Percentiles rank a stretch among this genome's conserved stretches.
phyloP scores from a whole-genome alignment of 2,113 vertebrate genomes.

The Barbus barbus region DNA sequence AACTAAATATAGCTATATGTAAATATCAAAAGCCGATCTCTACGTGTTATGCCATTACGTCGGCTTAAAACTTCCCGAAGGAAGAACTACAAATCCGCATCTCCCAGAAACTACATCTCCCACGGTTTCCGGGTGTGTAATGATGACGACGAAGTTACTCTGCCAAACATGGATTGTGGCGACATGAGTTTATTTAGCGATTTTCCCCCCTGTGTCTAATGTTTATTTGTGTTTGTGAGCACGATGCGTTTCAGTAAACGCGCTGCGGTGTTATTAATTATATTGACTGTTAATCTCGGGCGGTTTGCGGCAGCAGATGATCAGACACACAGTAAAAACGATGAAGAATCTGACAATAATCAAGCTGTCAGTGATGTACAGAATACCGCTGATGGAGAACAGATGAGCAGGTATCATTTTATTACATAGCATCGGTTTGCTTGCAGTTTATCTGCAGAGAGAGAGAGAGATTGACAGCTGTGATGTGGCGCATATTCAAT shows the following conservation, averaged over 20 bases:
- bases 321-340: background rate
- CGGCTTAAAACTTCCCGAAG: background rate
- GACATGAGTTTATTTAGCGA: background rate
- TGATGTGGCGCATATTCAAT: background rate
- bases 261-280: background rate
- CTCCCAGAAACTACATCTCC: background rate
- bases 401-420: background rate
- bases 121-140: background rate
- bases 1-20: too few species aligned
- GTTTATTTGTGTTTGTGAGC: background rate
- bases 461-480: background rate
- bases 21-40: too few species aligned
- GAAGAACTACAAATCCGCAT: background rate
- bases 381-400: background rate
- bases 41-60: background rate
- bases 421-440: background rate
- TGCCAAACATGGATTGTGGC: constrained; percentile 12
- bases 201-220: accelerated
- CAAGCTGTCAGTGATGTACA: background rate
- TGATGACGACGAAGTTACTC: constrained; percentile 18
- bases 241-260: background rate
- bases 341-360: background rate
- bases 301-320: background rate
- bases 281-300: background rate
- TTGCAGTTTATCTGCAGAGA: background rate